A percentile compares a stretch with the other conserved stretches of the same genome.
phyloP scores from a whole-genome alignment of 2,888 invertebrate genomes.

The Oligia fasciuncula region DNA sequence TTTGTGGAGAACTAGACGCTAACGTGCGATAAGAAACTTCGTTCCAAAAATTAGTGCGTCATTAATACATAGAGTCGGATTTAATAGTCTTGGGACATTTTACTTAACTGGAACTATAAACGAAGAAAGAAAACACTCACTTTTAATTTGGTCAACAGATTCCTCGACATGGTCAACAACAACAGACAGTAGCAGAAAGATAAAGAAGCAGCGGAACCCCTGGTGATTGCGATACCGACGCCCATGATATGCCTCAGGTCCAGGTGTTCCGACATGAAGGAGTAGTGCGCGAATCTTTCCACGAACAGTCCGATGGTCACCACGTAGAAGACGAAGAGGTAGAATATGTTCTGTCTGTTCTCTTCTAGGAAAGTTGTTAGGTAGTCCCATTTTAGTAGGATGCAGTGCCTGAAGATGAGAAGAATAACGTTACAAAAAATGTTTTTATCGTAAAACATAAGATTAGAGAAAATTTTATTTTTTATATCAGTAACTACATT shows the following conservation, averaged over 20 bases:
- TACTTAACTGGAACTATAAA: no score
- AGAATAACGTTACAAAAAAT: background rate
- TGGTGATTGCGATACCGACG: slow-evolving; percentile 97
- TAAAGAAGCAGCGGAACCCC: slow-evolving; percentile 97
- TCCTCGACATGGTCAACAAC: slow-evolving; percentile 97
- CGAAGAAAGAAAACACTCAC: slow-evolving; percentile 50
- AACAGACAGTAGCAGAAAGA: slow-evolving; percentile 98
- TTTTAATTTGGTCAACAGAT: slow-evolving; percentile 97
- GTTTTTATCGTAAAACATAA: no score
- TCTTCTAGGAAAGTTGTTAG: slow-evolving; percentile 98
- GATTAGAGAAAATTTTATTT: no score
- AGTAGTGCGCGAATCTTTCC: slow-evolving; percentile 98
- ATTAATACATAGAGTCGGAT: no score
- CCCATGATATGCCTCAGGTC: slow-evolving; percentile 99
- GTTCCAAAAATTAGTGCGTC: no score
- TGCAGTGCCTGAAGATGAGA: slow-evolving; percentile 90
- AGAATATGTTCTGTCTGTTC: slow-evolving; percentile 98
- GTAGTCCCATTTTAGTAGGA: slow-evolving; percentile 95
- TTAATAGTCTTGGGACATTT: no score
- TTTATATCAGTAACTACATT: no score
- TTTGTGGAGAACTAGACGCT: no score
- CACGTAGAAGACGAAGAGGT: slow-evolving; percentile 98
- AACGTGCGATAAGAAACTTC: no score
- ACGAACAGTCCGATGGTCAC: slow-evolving; percentile 97
- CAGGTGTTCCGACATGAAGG: slow-evolving; percentile 98